Evolutionary conservation across 2,797 vertebrate species (phyloP).

Genomic region (Spinibarbus caldwelli): DNA sequence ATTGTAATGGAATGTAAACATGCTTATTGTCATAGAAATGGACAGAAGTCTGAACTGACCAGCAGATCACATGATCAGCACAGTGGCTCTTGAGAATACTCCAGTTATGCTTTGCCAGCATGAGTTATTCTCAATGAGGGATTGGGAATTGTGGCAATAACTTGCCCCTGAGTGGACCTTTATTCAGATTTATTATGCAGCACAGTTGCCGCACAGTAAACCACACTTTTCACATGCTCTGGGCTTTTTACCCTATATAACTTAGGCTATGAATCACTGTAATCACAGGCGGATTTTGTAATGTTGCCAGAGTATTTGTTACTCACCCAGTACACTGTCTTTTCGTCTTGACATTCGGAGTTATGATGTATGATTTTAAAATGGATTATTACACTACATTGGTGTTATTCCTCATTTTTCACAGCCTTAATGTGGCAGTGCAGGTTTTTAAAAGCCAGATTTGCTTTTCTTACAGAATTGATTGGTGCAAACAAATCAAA

Average conservation of each 20-base stretch:
- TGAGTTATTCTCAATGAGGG: constrained; percentile 23
- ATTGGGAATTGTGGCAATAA: constrained; percentile 15
- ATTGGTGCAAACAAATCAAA: background rate
- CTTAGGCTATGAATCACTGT: constrained; percentile 2
- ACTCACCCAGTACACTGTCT: background rate
- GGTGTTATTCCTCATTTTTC: background rate
- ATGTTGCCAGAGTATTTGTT: constrained; percentile 12
- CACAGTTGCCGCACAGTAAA: background rate
- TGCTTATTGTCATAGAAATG: background rate
- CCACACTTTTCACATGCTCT: background rate
- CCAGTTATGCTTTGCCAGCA: background rate
- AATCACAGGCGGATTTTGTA: background rate
- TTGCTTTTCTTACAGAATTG: background rate
- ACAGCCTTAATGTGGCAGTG: background rate
- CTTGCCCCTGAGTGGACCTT: constrained; percentile 4
- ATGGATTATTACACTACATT: background rate
- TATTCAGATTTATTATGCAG: constrained; percentile 27
- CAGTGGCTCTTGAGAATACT: background rate
- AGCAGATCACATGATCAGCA: background rate
- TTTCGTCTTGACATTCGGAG: background rate
- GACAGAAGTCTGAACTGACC: constrained; percentile 13
- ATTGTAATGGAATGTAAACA: background rate
- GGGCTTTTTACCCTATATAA: background rate
- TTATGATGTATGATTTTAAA: background rate
- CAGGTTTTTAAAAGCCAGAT: background rate